Base-by-base conservation (phyloP, 2,113 vertebrate genomes). In the Lota lota region DNA sequence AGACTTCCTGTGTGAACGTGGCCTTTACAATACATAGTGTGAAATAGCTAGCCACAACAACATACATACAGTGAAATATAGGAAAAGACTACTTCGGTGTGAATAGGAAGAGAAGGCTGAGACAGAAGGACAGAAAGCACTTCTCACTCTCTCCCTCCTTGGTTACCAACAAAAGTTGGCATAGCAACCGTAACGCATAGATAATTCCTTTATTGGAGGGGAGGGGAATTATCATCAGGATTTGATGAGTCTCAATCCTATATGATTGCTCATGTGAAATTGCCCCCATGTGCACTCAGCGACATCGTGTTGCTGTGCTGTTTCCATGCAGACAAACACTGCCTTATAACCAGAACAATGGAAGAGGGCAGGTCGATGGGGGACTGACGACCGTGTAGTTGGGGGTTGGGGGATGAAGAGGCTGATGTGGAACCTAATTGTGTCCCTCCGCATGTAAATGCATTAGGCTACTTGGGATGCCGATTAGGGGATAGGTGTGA, bases 401-500 rank as follows among this genome's bases (percentile, higher is more conserved):
- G 28, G 28, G 28, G 28, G 28, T 2, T 33, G 28, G 4, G 28
- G 28, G 28, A 33, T 33, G 28, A 33, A 33, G 28, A 33, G 28
- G 28, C 28, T 33, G 28, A 33, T 4, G 0, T 33, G 28, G 28
- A 33, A 6, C 28, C 28, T 33, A 33, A 33, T 5, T 33, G 4
- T 33, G 28, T 33, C 28, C 28, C 28, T 33, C 28, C 28, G 28
- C 28, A 33, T 33, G 28, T 33, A 33, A 33, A 33, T 6, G 28
- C 28, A 33, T 33, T 33, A 33, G 51, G 50, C 57, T 78, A 70
- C 79, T 79, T 64, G 71, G 70, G 74, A 78, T 73, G 76, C 73
- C 76, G 76, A 82, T 85, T 68, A 69, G 67, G 36, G 61, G 50
- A 50, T 28, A 68, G 68, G 64, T 74, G 77, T 67, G 47, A 76